These are phyloP conservation scores for Paratilapia polleni DNA, from an alignment of 2,113 vertebrate species.

Conservation along the genomic window DNA sequence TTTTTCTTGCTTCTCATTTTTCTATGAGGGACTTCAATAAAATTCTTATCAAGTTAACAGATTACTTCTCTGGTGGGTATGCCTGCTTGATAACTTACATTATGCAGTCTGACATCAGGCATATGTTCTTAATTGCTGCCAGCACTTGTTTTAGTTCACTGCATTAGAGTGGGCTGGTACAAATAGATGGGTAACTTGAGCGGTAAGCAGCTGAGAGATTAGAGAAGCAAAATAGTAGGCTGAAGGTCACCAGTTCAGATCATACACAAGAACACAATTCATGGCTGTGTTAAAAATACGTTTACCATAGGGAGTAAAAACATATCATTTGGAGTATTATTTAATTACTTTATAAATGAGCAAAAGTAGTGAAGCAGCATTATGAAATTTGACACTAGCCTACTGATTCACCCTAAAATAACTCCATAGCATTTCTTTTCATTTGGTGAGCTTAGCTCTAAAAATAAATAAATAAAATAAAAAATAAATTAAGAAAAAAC, in stretches of 20 bases:
- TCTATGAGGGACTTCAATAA: neutral
- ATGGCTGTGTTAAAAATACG: neutral
- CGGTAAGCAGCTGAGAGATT: too few species aligned
- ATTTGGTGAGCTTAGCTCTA: neutral
- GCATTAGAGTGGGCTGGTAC: too few species aligned
- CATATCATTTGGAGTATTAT: too few species aligned
- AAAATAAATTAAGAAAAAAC: too few species aligned
- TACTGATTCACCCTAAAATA: neutral
- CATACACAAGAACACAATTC: neutral
- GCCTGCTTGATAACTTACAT: too few species aligned
- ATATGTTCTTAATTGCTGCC: too few species aligned
- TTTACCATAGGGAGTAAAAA: neutral
- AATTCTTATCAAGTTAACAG: neutral
- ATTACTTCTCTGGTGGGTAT: neutral
- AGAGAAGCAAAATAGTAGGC: too few species aligned
- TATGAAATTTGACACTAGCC: neutral
- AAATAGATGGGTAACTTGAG: too few species aligned
- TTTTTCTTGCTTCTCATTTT: neutral
- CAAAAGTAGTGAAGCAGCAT: neutral
- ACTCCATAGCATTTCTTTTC: neutral
- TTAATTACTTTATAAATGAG: neutral
- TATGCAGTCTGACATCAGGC: too few species aligned
- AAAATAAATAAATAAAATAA: too few species aligned
- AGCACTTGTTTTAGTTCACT: too few species aligned
- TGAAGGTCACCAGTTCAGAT: neutral